Evolutionary conservation across 2,888 invertebrate genomes (phyloP).

Genomic region (Myathropa florea): DNA sequence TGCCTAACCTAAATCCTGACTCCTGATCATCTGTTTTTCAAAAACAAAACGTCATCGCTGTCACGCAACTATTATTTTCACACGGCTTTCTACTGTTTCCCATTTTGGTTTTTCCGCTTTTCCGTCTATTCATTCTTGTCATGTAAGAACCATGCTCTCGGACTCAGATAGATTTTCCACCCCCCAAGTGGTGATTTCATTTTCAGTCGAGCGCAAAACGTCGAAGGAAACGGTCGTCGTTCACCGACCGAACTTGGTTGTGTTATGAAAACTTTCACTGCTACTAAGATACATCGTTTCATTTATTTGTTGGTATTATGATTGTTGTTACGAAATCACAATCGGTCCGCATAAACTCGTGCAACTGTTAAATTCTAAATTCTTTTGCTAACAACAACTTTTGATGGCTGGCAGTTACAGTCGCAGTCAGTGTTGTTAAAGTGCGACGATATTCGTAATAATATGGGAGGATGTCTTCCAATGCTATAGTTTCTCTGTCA

Average conservation of each 20-base stretch:
- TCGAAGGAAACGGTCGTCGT: slow-evolving; percentile 75
- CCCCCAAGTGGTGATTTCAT: slow-evolving; percentile 56
- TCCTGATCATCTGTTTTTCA: slow-evolving; percentile 41
- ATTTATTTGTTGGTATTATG: slow-evolving; percentile 55
- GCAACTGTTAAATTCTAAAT: slow-evolving; percentile 12
- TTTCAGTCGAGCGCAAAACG: slow-evolving; percentile 78
- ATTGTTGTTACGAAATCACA: slow-evolving; percentile 59
- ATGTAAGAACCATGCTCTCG: slow-evolving; percentile 30
- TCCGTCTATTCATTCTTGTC: neutral
- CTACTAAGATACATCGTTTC: slow-evolving; percentile 51
- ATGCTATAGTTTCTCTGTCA: slow-evolving; percentile 80
- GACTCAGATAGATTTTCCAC: slow-evolving; percentile 33
- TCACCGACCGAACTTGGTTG: slow-evolving; percentile 58
- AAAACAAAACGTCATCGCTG: slow-evolving; percentile 38
- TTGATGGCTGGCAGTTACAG: slow-evolving; percentile 35
- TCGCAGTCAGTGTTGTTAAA: slow-evolving; percentile 62
- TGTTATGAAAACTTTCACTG: slow-evolving; percentile 66
- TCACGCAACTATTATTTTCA: slow-evolving; percentile 25
- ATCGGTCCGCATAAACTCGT: slow-evolving; percentile 31
- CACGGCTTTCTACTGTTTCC: neutral
- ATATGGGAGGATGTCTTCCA: slow-evolving; percentile 81
- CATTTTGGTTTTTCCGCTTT: slow-evolving; percentile 38
- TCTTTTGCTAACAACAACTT: neutral
- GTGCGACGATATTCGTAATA: slow-evolving; percentile 77
- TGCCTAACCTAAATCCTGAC: neutral